Percentiles rank a stretch among this genome's conserved stretches.
phyloP scores from a whole-genome alignment of 1,140 invertebrate genomes.

The Diachasma alloeum region DNA sequence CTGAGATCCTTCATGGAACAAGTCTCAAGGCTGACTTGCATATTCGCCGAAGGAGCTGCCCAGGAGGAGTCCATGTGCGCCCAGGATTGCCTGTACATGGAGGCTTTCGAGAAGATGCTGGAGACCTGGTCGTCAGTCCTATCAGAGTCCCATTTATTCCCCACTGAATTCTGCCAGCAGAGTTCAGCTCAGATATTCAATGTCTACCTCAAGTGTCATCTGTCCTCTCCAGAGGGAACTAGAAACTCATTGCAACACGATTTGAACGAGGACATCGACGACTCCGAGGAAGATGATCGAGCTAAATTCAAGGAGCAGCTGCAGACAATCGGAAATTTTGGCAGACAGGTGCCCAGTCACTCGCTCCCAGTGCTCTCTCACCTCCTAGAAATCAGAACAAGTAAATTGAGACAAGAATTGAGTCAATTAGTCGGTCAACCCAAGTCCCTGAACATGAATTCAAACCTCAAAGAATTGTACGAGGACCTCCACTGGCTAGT shows the following conservation, averaged over 20 bases:
- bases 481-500: constrained; percentile 92
- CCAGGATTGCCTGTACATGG: constrained; percentile 77
- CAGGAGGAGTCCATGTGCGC: constrained; percentile 74
- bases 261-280: constrained; percentile 71
- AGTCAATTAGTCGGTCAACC: constrained; percentile 68
- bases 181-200: constrained; percentile 75
- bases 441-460: constrained; percentile 59
- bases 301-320: constrained; percentile 76
- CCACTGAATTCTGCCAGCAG: constrained; percentile 65
- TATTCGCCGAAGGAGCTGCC: constrained; percentile 76
- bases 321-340: constrained; percentile 70
- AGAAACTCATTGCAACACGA: constrained; percentile 63
- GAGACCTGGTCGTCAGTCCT: constrained; percentile 79
- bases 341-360: constrained; percentile 65
- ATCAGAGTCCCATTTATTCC: constrained; percentile 67
- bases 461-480: constrained; percentile 70
- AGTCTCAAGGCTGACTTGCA: constrained; percentile 76
- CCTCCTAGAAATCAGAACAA: constrained; percentile 73
- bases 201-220: constrained; percentile 82
- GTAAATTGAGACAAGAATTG: constrained; percentile 70
- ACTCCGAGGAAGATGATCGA: constrained; percentile 76
- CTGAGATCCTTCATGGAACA: constrained; percentile 69
- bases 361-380: constrained; percentile 68
- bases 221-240: constrained; percentile 82
- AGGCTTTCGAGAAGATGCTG: constrained; percentile 84